Evolutionary conservation across 2,888 invertebrate species (phyloP).

Genomic region (Sesamia inferens): DNA sequence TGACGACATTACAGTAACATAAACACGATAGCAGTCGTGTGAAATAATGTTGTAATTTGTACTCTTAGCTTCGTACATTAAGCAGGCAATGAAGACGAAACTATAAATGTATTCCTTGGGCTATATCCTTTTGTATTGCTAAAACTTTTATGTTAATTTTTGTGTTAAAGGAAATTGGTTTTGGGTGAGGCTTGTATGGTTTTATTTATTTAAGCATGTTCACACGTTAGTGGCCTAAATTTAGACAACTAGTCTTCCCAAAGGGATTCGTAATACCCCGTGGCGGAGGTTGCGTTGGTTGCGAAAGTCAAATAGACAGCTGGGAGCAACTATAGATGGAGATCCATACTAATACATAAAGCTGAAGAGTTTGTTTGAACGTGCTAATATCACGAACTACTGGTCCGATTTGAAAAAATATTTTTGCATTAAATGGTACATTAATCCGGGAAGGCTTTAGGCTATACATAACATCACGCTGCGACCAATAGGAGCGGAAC

Average conservation of each 20-base stretch:
- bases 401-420: no score
- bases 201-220: neutral
- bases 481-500: no score
- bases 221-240: neutral
- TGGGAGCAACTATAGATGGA: no score
- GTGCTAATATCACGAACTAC: no score
- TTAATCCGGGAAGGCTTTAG: no score
- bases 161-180: conserved; percentile 10
- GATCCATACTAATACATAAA: no score
- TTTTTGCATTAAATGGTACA: no score
- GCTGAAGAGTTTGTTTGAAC: no score
- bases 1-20: conserved; percentile 46
- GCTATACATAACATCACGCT: no score
- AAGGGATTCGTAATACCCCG: neutral
- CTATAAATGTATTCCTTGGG: conserved; percentile 31
- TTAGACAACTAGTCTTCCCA: neutral
- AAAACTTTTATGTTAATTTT: conserved; percentile 6
- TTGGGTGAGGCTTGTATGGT: neutral
- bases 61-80: conserved; percentile 42
- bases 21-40: conserved; percentile 37
- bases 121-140: conserved; percentile 13
- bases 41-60: conserved; percentile 53
- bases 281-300: neutral
- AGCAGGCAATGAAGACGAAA: conserved; percentile 52
- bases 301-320: neutral